These are phyloP conservation scores for Aphelinus atriplicis DNA, from an alignment of 1,140 invertebrate genomes.

Conservation along the genomic window DNA sequence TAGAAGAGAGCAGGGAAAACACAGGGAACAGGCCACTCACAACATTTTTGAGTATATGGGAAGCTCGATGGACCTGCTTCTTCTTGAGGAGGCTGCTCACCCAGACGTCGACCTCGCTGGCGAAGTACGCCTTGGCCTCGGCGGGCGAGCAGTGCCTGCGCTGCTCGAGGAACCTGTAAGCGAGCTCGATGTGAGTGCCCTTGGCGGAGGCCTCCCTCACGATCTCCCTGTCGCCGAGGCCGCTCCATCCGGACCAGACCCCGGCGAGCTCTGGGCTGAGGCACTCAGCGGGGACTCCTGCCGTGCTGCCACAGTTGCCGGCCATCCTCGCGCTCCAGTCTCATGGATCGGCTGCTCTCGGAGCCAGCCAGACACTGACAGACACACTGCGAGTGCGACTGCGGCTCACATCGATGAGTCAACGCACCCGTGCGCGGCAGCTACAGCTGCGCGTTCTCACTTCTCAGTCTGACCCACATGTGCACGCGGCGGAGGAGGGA, in stretches of 20 bases:
- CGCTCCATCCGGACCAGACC: slow-evolving; percentile 71
- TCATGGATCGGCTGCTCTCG: slow-evolving; percentile 7
- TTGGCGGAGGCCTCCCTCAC: slow-evolving; percentile 74
- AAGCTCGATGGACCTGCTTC: slow-evolving; percentile 72
- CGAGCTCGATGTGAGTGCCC: slow-evolving; percentile 70
- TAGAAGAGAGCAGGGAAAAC: too few relatives aligned
- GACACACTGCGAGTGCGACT: not conserved
- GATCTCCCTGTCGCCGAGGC: slow-evolving; percentile 69
- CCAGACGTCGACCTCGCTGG: slow-evolving; percentile 70
- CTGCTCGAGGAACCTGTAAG: slow-evolving; percentile 68
- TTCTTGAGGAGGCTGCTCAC: slow-evolving; percentile 70
- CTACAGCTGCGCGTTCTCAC: not conserved
- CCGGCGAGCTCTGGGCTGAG: slow-evolving; percentile 44
- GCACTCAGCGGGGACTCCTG: slow-evolving; percentile 53
- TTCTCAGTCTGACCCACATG: too few relatives aligned
- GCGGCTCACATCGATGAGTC: slow-evolving; percentile 19
- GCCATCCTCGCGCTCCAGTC: slow-evolving; percentile 40
- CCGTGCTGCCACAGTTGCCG: slow-evolving; percentile 37
- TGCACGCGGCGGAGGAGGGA: too few relatives aligned
- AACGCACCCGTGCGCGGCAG: slow-evolving; percentile 11
- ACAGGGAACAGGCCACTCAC: slow-evolving; percentile 38
- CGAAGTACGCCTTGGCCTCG: slow-evolving; percentile 65
- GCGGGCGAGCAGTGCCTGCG: slow-evolving; percentile 67
- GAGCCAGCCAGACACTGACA: not conserved
- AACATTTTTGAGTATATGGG: slow-evolving; percentile 72